A percentile compares a stretch with the other conserved stretches of the same genome.
phyloP scores from a whole-genome alignment of 1,140 invertebrate species.

The Cyrtorhinus lividipennis region DNA sequence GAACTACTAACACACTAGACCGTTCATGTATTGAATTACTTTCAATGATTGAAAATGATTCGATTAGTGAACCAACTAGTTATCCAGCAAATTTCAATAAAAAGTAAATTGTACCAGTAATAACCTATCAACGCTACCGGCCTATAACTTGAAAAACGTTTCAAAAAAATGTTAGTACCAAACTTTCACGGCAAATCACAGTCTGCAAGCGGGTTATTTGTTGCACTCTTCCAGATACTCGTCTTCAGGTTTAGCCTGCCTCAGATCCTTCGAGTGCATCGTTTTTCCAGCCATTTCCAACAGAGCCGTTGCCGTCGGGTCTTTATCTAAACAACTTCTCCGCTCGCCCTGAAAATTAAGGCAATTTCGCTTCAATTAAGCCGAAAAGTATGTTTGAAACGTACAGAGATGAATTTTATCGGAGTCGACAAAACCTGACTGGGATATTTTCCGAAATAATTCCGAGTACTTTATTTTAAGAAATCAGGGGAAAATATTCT shows the following conservation, averaged over 20 bases:
- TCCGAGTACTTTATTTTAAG: too few relatives aligned
- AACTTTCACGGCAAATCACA: not conserved
- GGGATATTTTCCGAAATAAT: too few relatives aligned
- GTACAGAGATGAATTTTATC: slow-evolving; percentile 10
- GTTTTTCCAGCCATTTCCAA: slow-evolving; percentile 61
- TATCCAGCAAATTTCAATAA: too few relatives aligned
- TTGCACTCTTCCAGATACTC: not conserved
- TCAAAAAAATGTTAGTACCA: not conserved
- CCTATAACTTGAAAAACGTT: too few relatives aligned
- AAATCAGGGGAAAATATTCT: too few relatives aligned
- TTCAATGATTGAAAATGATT: too few relatives aligned
- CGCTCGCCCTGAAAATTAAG: slow-evolving; percentile 25
- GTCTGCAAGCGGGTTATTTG: not conserved
- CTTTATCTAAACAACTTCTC: slow-evolving; percentile 46
- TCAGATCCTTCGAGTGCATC: slow-evolving; percentile 61
- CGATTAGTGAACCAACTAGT: too few relatives aligned
- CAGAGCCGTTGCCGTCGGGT: slow-evolving; percentile 63
- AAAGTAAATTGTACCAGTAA: too few relatives aligned
- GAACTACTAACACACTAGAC: too few relatives aligned
- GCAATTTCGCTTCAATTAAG: slow-evolving; percentile 26
- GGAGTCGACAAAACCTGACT: too few relatives aligned
- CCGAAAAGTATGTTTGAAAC: slow-evolving; percentile 19
- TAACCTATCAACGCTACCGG: too few relatives aligned
- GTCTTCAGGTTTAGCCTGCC: slow-evolving; percentile 25
- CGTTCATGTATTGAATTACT: too few relatives aligned